Conservation (phyloP, 1,140 invertebrate species). For the Leptonema lineaticorne region DNA sequence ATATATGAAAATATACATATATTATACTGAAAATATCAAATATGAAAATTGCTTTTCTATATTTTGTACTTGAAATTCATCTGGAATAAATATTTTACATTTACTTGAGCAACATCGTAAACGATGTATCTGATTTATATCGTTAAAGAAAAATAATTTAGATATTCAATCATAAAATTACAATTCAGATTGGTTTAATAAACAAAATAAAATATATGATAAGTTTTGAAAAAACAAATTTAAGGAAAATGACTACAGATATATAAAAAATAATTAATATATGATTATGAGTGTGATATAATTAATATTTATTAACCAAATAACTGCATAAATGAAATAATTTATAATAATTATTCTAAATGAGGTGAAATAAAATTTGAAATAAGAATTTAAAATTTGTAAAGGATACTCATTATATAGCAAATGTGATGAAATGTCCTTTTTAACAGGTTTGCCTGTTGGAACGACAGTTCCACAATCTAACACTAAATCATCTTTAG, state of each 20-base stretch:
- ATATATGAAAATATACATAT: no score
- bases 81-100: conserved; percentile 76
- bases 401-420: conserved; percentile 85
- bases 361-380: background rate
- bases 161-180: no score
- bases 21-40: background rate
- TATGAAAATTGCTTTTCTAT: background rate
- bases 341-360: no score
- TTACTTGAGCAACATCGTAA: conserved; percentile 87
- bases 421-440: conserved; percentile 56
- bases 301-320: no score
- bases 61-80: conserved; percentile 72
- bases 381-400: conserved; percentile 3
- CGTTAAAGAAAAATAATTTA: conserved; percentile 54
- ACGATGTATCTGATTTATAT: conserved; percentile 73
- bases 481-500: conserved; percentile 44
- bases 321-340: no score
- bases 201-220: no score
- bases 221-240: no score
- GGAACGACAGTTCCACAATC: conserved; percentile 73
- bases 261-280: conserved; percentile 4
- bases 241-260: no score
- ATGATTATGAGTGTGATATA: background rate
- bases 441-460: conserved; percentile 62
- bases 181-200: no score